Conservation (phyloP, 2,888 invertebrate genomes). For the Melieria crassipennis region DNA sequence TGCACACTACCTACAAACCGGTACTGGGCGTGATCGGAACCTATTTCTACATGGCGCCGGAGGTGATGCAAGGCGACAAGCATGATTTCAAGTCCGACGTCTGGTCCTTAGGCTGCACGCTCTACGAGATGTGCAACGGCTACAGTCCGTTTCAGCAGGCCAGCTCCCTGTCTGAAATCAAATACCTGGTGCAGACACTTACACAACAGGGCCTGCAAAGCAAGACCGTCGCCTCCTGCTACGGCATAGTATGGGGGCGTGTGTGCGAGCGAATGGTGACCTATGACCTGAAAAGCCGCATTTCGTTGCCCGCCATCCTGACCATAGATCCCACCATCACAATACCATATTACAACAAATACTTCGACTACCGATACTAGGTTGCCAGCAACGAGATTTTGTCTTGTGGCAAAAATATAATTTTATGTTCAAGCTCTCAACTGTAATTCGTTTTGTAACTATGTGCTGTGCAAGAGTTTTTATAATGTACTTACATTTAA, state of each 20-base stretch:
- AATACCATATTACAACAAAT: conserved; percentile 53
- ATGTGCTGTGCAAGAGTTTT: too few species aligned
- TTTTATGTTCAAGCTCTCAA: too few species aligned
- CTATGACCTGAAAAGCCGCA: conserved; percentile 52
- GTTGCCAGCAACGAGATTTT: too few species aligned
- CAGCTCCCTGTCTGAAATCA: conserved; percentile 45
- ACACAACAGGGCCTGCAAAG: conserved; percentile 50
- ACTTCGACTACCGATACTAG: conserved; percentile 59
- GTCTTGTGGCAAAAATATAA: too few species aligned
- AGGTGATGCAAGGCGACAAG: conserved; percentile 72
- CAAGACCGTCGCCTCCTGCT: conserved; percentile 44
- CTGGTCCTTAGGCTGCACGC: conserved; percentile 78
- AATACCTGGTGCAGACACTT: conserved; percentile 44
- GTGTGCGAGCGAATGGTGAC: conserved; percentile 59
- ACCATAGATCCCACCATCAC: conserved; percentile 51
- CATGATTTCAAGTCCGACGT: conserved; percentile 79
- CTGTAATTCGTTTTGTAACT: too few species aligned
- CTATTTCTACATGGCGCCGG: conserved; percentile 80
- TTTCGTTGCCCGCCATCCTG: conserved; percentile 54
- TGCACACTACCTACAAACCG: conserved; percentile 48
- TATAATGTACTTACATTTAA: too few species aligned
- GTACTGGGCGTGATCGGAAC: conserved; percentile 68
- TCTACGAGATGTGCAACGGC: conserved; percentile 72
- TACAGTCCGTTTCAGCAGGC: conserved; percentile 52
- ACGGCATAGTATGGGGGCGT: conserved; percentile 51